Evolutionary conservation across 2,888 invertebrate genomes (phyloP), one percentile per base, ranked within the genome.

Genomic region (Eupithecia pulchellata): DNA sequence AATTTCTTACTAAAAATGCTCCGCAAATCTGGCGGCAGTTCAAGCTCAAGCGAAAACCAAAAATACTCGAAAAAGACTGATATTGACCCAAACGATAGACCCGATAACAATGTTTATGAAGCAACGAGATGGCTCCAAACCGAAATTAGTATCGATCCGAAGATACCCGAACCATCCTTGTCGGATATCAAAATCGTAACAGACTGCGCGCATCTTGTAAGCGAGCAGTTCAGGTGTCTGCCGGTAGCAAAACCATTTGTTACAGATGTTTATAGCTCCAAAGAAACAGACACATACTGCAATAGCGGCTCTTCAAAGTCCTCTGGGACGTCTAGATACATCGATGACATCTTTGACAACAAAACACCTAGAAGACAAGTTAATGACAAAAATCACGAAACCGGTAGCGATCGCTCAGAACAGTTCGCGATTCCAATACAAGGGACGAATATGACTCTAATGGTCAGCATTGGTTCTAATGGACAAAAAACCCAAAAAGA

Each of bases 391-490:
- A 17, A 29, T 8, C 42, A 29, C 9, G 58, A 67, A 17, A 62
- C 63, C 14, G 72, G 73, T 25, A 68, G 69, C 63, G 77, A 82
- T 36, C 75, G 74, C 55, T 65, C 78, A 66, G 85, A 86, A 66
- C 86, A 91, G 71, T 91, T 85, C 69, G 84, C 84, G 8, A 89
- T 92, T 76, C 93, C 93, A 20, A 89, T 93, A 73, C 83, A 89
- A 77, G 92, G 92, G n/a, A 93, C 93, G 57, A 92, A 92, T 75
- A 92, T 93, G 91, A 91, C 86, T 29, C 81, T 93, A 11, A 88
- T 84, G 79, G 89, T 92, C 4, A 86, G 78, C 64, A 81, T 89
- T 71, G 86, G 79, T 25, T 77, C 82, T 5, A 75, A 75, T 36
- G 78, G 81, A 60, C 68, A 25, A n/a, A 77, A 69, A 61, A 66